These are phyloP conservation scores for Suillia variegata DNA, from an alignment of 2,888 invertebrate genomes.

Conservation along the genomic window DNA sequence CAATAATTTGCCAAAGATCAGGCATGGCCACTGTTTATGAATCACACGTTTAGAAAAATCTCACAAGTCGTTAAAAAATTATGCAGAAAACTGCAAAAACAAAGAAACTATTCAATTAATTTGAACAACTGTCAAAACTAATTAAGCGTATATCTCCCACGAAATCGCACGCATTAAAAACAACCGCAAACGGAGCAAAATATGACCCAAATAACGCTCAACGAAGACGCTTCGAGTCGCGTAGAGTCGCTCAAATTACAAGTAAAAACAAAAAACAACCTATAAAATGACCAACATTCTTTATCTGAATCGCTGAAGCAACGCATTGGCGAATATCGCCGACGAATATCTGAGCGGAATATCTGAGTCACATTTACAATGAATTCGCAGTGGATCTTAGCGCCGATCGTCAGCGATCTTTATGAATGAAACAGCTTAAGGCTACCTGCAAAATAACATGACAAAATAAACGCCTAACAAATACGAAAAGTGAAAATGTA, in stretches of 20 bases:
- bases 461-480: too few species aligned
- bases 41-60: too few species aligned
- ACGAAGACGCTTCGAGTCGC: not conserved
- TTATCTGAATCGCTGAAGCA: not conserved
- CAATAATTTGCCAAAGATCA: too few species aligned
- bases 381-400: too few species aligned
- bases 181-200: not conserved
- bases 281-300: slow-evolving; percentile 1
- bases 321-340: too few species aligned
- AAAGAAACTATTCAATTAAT: not conserved
- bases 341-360: too few species aligned
- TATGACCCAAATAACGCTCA: not conserved
- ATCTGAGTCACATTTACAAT: not conserved
- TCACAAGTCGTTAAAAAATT: too few species aligned
- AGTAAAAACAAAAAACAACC: not conserved
- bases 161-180: not conserved
- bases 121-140: not conserved
- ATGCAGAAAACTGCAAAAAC: too few species aligned
- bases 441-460: too few species aligned
- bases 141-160: not conserved
- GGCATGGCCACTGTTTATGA: too few species aligned
- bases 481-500: too few species aligned
- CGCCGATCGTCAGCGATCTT: not conserved
- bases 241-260: too few species aligned
- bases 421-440: not conserved